phyloP scores from a whole-genome alignment of 2,113 vertebrate genomes.

The Clupea harengus region DNA sequence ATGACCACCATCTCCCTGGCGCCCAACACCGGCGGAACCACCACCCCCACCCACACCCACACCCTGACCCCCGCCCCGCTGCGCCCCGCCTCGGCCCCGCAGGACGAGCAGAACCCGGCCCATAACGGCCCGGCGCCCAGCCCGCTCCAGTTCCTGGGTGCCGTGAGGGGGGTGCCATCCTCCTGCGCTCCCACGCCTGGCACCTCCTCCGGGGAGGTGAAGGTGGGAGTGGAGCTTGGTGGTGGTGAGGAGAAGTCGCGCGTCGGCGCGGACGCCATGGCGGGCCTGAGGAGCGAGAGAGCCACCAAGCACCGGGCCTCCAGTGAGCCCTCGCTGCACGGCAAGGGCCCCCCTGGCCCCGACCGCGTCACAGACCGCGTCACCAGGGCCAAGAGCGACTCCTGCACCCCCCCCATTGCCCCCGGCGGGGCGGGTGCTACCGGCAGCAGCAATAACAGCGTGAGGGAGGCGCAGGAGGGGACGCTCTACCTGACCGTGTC shows the following conservation, averaged over 20 bases:
- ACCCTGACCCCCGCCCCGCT: slow-evolving; percentile 36
- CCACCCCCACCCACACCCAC: slow-evolving; percentile 52
- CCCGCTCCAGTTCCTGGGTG: slow-evolving; percentile 35
- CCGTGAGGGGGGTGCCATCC: no score
- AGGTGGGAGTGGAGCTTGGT: slow-evolving; percentile 77
- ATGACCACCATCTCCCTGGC: slow-evolving; percentile 87
- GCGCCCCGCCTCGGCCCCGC: slow-evolving; percentile 69
- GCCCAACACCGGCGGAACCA: slow-evolving; percentile 62
- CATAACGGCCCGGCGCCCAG: slow-evolving; percentile 66
- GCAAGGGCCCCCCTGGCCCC: slow-evolving; percentile 72
- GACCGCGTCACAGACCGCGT: slow-evolving; percentile 76
- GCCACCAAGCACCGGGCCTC: slow-evolving; percentile 76
- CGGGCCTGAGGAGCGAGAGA: slow-evolving; percentile 71
- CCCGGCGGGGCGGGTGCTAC: slow-evolving; percentile 70
- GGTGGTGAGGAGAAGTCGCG: slow-evolving; percentile 70
- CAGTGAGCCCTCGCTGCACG: slow-evolving; percentile 71
- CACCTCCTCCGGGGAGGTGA: slow-evolving; percentile 74
- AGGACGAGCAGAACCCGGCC: slow-evolving; percentile 73
- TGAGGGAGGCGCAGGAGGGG: slow-evolving; percentile 72
- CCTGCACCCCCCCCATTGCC: slow-evolving; percentile 64
- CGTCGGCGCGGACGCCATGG: slow-evolving; percentile 48
- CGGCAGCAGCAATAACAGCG: slow-evolving; percentile 80
- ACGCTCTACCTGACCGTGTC: slow-evolving; percentile 80
- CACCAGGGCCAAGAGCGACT: slow-evolving; percentile 77
- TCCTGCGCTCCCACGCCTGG: slow-evolving; percentile 47